Evolutionary conservation across 1,140 invertebrate genomes (phyloP), one percentile per base, ranked within the genome.

Genomic region (Brachionus manjavacas): DNA sequence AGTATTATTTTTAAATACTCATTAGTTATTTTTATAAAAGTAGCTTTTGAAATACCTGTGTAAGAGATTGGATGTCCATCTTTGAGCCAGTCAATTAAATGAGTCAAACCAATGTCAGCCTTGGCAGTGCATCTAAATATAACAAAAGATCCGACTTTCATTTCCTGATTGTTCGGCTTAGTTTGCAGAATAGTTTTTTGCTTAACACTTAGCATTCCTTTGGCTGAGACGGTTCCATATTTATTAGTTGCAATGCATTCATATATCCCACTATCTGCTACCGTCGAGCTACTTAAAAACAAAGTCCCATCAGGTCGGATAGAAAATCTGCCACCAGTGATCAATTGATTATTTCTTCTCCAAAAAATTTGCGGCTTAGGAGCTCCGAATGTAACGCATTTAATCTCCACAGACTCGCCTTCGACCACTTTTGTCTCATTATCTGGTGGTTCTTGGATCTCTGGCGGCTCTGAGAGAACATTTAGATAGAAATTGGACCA

Each of bases 401-500:
- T 78, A 11, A 84, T 66, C 14, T 31, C 41, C 8, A 84, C 35
- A 46, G 39, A 25, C 23, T 79, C 35, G 12, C 84, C 84, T 43
- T 79, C 74, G 9, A 84, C 84, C 9, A 78, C 72, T 68, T 78
- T 78, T 31, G 43, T 55, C 25, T 68, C 60, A 55, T 41, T 43
- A 20, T 72, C 68, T 25, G 83, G 83, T 12, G 43, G 43, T 35
- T 74, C 46, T 72, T 74, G 68, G 39, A 84, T 84, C 23, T 84
- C 83, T n/a, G 83, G 83, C 16, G 60, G 60, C 20, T 83, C 81
- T 25, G 81, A 64, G 86, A 96, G 90, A 7, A 99, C 97, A 91
- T 99, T 99, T 6, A 99, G 92, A 87, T 95, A 99, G 55, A 98
- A 95, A 91, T 99, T 96, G 88, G 96, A 95, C 90, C 97, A 99